These are phyloP conservation scores for Mimachlamys varia DNA, from an alignment of 2,888 invertebrate species.

Conservation along the genomic window DNA sequence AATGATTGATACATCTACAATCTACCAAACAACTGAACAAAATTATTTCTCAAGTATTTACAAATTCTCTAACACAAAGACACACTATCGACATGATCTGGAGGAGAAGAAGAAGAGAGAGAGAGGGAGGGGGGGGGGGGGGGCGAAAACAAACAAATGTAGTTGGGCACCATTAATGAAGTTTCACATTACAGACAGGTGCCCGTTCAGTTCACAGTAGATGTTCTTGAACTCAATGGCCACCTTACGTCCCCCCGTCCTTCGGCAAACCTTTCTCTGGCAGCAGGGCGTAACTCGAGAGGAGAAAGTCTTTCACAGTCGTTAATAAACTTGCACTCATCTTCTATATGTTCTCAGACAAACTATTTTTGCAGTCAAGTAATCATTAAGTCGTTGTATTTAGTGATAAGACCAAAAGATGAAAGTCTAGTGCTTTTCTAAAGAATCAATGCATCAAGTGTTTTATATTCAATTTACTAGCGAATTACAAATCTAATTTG, in stretches of 20 bases:
- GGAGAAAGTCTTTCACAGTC: neutral
- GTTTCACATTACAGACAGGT: neutral
- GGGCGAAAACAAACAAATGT: constrained; percentile 2
- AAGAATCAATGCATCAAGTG: neutral
- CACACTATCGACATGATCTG: neutral
- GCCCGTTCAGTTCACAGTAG: neutral
- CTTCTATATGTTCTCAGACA: neutral
- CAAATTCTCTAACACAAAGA: neutral
- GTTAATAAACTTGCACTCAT: constrained; percentile 13
- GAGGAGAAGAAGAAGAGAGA: neutral
- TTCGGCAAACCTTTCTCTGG: neutral
- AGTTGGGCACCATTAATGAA: neutral
- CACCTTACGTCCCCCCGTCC: neutral
- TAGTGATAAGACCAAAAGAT: neutral
- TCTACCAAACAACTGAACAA: neutral
- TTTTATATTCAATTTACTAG: neutral
- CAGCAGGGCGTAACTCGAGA: neutral
- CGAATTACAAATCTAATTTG: neutral
- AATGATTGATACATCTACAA: neutral
- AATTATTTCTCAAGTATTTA: constrained; percentile 18
- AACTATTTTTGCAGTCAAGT: constrained; percentile 3
- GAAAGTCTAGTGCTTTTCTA: neutral
- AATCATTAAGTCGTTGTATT: constrained; percentile 10
- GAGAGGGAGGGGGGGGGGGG: neutral
- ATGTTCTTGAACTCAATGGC: neutral